Evolutionary conservation across 1,140 invertebrate species (phyloP).

Genomic region (Panagrolaimus sp.): DNA sequence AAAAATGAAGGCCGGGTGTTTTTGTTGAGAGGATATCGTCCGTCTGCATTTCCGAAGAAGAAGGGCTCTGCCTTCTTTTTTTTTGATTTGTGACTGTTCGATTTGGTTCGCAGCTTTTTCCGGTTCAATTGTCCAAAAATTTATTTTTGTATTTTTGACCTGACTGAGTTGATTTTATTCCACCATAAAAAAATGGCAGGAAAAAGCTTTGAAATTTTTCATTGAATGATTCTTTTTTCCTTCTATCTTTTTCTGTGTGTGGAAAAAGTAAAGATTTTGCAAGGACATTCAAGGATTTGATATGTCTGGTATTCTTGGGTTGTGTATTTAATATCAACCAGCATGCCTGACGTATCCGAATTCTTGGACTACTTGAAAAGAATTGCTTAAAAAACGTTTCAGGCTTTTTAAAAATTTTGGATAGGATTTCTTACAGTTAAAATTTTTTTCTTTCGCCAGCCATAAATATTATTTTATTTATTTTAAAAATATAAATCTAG

Average conservation of each 20-base stretch:
- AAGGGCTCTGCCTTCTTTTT: slow-evolving; percentile 4
- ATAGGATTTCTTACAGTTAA: too few species aligned
- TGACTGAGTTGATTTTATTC: background rate
- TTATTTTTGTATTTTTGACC: slow-evolving; percentile 11
- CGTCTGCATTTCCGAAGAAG: too few species aligned
- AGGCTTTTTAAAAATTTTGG: background rate
- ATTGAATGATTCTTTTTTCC: background rate
- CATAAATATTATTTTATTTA: too few species aligned
- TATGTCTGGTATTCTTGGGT: slow-evolving; percentile 59
- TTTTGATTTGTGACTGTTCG: too few species aligned
- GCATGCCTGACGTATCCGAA: slow-evolving; percentile 52
- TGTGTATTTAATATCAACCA: slow-evolving; percentile 35
- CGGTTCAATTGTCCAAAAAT: too few species aligned
- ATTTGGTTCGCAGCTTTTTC: too few species aligned
- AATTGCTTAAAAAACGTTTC: background rate
- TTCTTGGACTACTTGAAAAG: background rate
- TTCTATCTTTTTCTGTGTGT: background rate
- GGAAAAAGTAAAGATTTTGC: background rate
- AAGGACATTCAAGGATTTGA: slow-evolving; percentile 38
- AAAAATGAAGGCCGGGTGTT: too few species aligned
- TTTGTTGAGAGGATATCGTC: too few species aligned
- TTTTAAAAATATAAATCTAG: background rate
- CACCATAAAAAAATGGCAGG: background rate
- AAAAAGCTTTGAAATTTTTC: background rate
- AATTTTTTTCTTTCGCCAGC: background rate